Percentiles rank a stretch among this genome's conserved stretches.
phyloP scores from a whole-genome alignment of 2,113 vertebrate species.

The Stigmatopora nigra region DNA sequence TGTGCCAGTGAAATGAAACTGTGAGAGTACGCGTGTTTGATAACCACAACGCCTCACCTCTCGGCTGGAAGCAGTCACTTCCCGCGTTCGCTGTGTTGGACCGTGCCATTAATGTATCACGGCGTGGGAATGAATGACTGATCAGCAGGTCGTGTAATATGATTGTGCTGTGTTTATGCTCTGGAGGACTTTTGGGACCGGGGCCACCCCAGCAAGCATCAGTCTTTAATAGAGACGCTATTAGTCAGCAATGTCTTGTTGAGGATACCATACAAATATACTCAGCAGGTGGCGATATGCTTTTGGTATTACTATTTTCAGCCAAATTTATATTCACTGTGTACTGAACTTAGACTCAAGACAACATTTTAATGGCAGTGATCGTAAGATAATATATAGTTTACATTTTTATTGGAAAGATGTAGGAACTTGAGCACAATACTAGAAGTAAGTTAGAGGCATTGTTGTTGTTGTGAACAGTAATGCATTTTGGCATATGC shows the following conservation, averaged over 20 bases:
- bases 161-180: constrained; percentile 79
- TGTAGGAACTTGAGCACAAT: too few species aligned
- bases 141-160: constrained; percentile 72
- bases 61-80: constrained; percentile 7
- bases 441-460: too few species aligned
- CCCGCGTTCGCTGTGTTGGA: constrained; percentile 3
- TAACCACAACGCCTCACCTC: neutral
- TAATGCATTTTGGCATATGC: neutral
- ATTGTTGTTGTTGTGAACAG: neutral
- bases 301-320: neutral
- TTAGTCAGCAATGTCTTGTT: constrained; percentile 80
- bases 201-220: constrained; percentile 79
- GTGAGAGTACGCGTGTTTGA: constrained; percentile 5
- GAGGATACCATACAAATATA: neutral
- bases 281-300: neutral
- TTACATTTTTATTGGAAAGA: too few species aligned
- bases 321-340: neutral
- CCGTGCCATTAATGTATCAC: constrained; percentile 66
- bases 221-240: constrained; percentile 75
- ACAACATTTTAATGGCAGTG: too few species aligned
- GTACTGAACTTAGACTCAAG: neutral
- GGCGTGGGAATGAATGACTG: constrained; percentile 79
- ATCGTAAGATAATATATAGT: too few species aligned
- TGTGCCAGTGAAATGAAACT: neutral
- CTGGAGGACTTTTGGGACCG: constrained; percentile 72